These are phyloP conservation scores for Lasioglossum villosulum DNA, from an alignment of 2,888 invertebrate genomes.

Conservation along the genomic window DNA sequence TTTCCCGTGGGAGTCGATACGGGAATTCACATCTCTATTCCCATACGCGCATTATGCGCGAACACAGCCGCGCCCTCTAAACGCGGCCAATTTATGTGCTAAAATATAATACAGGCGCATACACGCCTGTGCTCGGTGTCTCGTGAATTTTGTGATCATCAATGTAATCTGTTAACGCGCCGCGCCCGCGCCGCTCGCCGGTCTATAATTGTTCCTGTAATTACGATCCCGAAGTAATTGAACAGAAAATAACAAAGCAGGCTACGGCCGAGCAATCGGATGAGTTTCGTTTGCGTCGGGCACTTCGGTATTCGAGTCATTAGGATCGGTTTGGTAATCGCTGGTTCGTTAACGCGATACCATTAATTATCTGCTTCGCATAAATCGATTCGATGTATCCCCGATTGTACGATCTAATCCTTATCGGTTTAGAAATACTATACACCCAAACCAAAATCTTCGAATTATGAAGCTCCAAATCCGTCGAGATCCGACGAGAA, in stretches of 20 bases:
- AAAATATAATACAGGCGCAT: constrained; percentile 58
- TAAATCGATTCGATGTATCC: constrained; percentile 4
- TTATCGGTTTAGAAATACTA: neutral
- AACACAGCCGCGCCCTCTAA: neutral
- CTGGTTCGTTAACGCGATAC: constrained; percentile 13
- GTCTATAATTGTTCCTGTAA: constrained; percentile 48
- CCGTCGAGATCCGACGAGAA: neutral
- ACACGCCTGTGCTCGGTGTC: neutral
- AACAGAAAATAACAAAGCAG: constrained; percentile 14
- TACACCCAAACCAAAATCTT: neutral
- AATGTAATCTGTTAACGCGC: constrained; percentile 49
- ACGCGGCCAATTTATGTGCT: constrained; percentile 55
- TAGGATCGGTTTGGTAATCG: constrained; percentile 6
- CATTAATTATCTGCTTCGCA: neutral
- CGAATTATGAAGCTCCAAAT: neutral
- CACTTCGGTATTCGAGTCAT: neutral
- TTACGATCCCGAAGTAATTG: constrained; percentile 37
- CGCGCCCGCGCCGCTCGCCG: neutral
- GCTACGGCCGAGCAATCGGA: neutral
- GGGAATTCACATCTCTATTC: constrained; percentile 45
- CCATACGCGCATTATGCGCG: constrained; percentile 20
- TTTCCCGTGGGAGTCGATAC: constrained; percentile 75
- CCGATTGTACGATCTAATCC: neutral
- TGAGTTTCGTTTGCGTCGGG: neutral
- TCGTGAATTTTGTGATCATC: constrained; percentile 55